Conservation (phyloP, 2,113 vertebrate genomes). For the Megalops atlanticus region DNA sequence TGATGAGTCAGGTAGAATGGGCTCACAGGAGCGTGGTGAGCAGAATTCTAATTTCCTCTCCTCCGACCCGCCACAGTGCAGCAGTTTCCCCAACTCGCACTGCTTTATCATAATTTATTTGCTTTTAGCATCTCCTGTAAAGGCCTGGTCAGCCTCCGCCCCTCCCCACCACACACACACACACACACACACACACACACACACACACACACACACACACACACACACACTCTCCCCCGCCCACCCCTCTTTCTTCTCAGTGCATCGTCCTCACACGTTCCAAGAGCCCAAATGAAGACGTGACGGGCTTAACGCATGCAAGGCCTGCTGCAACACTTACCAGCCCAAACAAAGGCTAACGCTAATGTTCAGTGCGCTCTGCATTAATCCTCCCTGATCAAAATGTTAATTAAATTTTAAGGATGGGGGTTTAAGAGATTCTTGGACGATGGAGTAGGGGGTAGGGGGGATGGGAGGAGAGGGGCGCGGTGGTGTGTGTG, state of each 20-base stretch:
- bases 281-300: conserved; percentile 28
- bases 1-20: conserved; percentile 79
- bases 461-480: neutral
- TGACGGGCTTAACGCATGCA: conserved; percentile 21
- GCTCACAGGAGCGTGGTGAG: conserved; percentile 68
- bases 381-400: conserved; percentile 33
- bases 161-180: neutral
- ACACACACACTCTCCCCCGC: neutral
- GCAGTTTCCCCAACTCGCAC: conserved; percentile 58
- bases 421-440: conserved; percentile 38
- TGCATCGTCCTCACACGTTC: no score
- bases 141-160: neutral
- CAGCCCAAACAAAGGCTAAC: conserved; percentile 36
- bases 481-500: neutral
- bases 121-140: conserved; percentile 20
- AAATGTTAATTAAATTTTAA: conserved; percentile 43
- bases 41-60: conserved; percentile 78
- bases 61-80: conserved; percentile 57
- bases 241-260: neutral
- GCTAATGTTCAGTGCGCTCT: conserved; percentile 25
- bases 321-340: conserved; percentile 19
- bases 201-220: neutral
- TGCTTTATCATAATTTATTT: conserved; percentile 56
- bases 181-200: neutral
- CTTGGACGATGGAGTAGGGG: conserved; percentile 8